Percentiles rank a stretch among this genome's conserved stretches.
These are phyloP conservation scores for Liasis olivaceus DNA, from an alignment of 2,797 vertebrate genomes.

Conservation along the genomic window DNA sequence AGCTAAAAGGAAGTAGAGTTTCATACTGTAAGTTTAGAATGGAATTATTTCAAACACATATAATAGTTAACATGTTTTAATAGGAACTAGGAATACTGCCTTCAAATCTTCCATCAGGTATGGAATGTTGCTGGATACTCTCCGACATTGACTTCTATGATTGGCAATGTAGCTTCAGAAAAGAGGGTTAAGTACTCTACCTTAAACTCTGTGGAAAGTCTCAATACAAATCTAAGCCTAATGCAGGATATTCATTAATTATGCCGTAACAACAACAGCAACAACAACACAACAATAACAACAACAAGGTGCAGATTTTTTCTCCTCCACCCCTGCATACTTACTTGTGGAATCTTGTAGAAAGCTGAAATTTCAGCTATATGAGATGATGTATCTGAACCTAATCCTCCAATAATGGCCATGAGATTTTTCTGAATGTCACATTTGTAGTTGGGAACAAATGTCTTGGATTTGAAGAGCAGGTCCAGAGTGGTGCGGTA, in stretches of 20 bases:
- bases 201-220: not conserved
- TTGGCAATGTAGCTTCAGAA: not conserved
- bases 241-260: not conserved
- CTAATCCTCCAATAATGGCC: not conserved
- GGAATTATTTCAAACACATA: not conserved
- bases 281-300: no score
- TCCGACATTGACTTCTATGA: not conserved
- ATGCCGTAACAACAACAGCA: not conserved
- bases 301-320: not conserved
- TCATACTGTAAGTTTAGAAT: no score
- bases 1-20: not conserved
- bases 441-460: not conserved
- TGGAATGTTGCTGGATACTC: not conserved
- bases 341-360: not conserved
- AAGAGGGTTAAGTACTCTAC: not conserved
- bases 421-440: not conserved
- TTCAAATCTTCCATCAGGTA: not conserved
- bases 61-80: not conserved
- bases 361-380: not conserved
- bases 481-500: not conserved
- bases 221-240: not conserved
- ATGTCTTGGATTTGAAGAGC: not conserved
- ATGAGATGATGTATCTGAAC: not conserved
- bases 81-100: not conserved
- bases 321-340: no score